These are phyloP conservation scores for Ophiodon elongatus DNA, from an alignment of 2,113 vertebrate genomes.

Conservation along the genomic window DNA sequence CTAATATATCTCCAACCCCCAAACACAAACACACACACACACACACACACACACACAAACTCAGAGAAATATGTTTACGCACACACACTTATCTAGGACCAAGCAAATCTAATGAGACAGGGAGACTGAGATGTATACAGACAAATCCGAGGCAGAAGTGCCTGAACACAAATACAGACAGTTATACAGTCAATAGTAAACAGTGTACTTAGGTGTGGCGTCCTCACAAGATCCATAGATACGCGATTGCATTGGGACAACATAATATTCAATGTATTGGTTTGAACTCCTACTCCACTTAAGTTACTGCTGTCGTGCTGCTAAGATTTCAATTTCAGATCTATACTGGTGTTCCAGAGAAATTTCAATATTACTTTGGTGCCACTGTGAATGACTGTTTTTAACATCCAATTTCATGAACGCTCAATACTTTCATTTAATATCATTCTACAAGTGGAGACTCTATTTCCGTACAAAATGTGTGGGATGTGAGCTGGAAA, in stretches of 20 bases:
- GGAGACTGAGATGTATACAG: conserved; percentile 50
- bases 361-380: conserved; percentile 17
- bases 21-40: conserved; percentile 37
- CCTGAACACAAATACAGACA: conserved; percentile 25
- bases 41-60: conserved; percentile 20
- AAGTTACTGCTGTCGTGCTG: neutral
- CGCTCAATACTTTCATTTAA: conserved; percentile 28
- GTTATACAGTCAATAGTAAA: conserved; percentile 24
- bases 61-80: conserved; percentile 23
- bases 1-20: conserved; percentile 24
- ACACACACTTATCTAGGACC: conserved; percentile 27
- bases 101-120: conserved; percentile 70
- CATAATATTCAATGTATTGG: conserved; percentile 13
- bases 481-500: neutral
- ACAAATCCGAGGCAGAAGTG: conserved; percentile 46
- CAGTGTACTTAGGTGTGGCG: conserved; percentile 6
- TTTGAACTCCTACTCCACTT: neutral
- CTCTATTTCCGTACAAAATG: conserved; percentile 23
- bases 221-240: conserved; percentile 1
- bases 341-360: conserved; percentile 4
- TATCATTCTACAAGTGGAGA: conserved; percentile 31
- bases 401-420: neutral
- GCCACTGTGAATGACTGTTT: neutral
- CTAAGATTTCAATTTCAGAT: conserved; percentile 50
- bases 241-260: conserved; percentile 15